Base-by-base conservation (phyloP, 2,797 vertebrate species). In the Margarornis squamiger region DNA sequence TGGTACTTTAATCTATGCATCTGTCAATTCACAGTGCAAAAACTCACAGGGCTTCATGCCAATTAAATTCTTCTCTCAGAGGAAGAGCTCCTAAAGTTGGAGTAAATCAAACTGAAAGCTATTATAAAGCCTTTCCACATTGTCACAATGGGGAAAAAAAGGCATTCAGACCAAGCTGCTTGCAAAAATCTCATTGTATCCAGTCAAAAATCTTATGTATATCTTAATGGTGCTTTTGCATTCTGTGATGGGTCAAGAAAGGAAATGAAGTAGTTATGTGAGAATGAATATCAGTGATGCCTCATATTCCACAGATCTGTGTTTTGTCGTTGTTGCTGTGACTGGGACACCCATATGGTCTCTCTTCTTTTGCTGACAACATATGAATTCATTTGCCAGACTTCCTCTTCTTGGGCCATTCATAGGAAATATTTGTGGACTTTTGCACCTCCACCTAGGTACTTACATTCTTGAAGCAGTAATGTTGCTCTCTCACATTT, bases 1-100 rank as follows among this genome's bases (percentile, higher is more conserved):
- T 91, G 23, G 43, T 84, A 81, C 91, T 90, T 75, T 90, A 82
- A 72, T 82, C 76, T 88, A 52, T 59, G 45, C 71, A 62, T 96
- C 89, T 90, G 68, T 93, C 66, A 83, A 80, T 22, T 85, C 72
- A 65, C 46, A 87, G 29, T 65, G 16, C 36, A 83, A 85, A 93
- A 93, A 62, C 72, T 96, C 78, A 29, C 49, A 86, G 83, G 77
- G 87, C 45, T 73, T 85, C 58, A 86, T 41, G 41, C 22, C 6
- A 91, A 54, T 86, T 94, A 91, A 90, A 88, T 27, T 14, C 41
- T 59, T 88, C 19, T 84, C 46, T 26, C 62, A 90, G 55, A 84
- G 15, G 32, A 78, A 81, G 12, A 84, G 14, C 8, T 88, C 38
- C 55, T 90, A 81, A 86, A 15, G 32, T 20, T 75, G 26, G 78